These are phyloP conservation scores for Cotesia congregata DNA, from an alignment of 2,888 invertebrate genomes.

Conservation along the genomic window DNA sequence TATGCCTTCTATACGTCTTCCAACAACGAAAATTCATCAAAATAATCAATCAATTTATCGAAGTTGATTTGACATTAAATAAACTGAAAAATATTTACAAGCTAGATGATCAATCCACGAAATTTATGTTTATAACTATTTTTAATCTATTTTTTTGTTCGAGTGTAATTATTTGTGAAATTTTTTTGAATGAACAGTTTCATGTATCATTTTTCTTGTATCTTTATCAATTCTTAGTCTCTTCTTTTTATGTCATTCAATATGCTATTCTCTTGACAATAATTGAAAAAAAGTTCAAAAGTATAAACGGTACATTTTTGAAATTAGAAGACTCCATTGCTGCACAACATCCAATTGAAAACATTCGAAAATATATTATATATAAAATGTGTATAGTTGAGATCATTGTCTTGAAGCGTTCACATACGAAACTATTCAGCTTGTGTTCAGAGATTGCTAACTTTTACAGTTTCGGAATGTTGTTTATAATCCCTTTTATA, in stretches of 20 bases:
- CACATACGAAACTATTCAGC: constrained; percentile 30
- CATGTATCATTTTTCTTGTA: no score
- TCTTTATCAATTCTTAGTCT: constrained; percentile 23
- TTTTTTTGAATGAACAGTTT: background rate
- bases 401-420: constrained; percentile 22
- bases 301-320: constrained; percentile 31
- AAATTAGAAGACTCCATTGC: background rate
- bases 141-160: background rate
- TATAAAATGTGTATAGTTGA: constrained; percentile 5
- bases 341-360: background rate
- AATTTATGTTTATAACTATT: background rate
- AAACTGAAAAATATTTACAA: background rate
- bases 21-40: constrained; percentile 40
- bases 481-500: constrained; percentile 12
- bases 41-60: constrained; percentile 36
- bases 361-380: constrained; percentile 20
- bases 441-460: constrained; percentile 29
- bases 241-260: constrained; percentile 32
- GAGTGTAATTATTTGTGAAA: background rate
- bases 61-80: constrained; percentile 21
- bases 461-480: constrained; percentile 40
- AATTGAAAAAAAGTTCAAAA: constrained; percentile 30
- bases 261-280: constrained; percentile 35
- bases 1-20: constrained; percentile 35
- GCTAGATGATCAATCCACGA: background rate